Percentiles rank a stretch among this genome's conserved stretches.
These are phyloP conservation scores for Pipa parva DNA, from an alignment of 2,113 vertebrate species.

Conservation along the genomic window DNA sequence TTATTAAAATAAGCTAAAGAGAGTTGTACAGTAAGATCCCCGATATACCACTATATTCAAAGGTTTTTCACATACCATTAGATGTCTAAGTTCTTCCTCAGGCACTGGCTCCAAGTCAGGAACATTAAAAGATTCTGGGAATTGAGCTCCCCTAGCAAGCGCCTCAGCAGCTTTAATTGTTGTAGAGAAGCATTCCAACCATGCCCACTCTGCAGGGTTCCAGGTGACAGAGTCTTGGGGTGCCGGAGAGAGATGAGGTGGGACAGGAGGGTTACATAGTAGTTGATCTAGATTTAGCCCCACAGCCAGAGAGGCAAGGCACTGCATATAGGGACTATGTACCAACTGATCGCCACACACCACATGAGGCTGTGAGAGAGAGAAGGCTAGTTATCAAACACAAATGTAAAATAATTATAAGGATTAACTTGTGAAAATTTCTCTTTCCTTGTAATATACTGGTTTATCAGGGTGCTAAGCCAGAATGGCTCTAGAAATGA, in stretches of 20 bases:
- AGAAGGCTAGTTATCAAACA: constrained; percentile 15
- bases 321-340: constrained; percentile 97
- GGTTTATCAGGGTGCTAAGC: too few species aligned
- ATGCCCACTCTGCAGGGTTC: constrained; percentile 89
- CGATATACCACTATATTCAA: too few species aligned
- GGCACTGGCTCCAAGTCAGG: constrained; percentile 90
- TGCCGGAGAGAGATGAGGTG: constrained; percentile 75
- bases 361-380: constrained; percentile 78
- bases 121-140: constrained; percentile 87
- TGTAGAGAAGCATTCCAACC: constrained; percentile 92
- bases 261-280: constrained; percentile 76
- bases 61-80: constrained; percentile 90
- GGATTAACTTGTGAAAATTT: constrained; percentile 20
- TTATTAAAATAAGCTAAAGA: too few species aligned
- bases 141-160: constrained; percentile 79
- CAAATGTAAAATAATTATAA: not conserved
- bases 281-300: constrained; percentile 89
- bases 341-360: constrained; percentile 95
- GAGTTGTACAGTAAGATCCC: too few species aligned
- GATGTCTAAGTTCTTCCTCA: constrained; percentile 81
- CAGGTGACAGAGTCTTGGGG: constrained; percentile 72
- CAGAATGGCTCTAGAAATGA: too few species aligned
- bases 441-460: too few species aligned
- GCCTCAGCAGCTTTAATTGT: constrained; percentile 94
- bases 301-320: constrained; percentile 87